Conservation (phyloP, 2,113 vertebrate genomes). For the Microtus montanus region DNA sequence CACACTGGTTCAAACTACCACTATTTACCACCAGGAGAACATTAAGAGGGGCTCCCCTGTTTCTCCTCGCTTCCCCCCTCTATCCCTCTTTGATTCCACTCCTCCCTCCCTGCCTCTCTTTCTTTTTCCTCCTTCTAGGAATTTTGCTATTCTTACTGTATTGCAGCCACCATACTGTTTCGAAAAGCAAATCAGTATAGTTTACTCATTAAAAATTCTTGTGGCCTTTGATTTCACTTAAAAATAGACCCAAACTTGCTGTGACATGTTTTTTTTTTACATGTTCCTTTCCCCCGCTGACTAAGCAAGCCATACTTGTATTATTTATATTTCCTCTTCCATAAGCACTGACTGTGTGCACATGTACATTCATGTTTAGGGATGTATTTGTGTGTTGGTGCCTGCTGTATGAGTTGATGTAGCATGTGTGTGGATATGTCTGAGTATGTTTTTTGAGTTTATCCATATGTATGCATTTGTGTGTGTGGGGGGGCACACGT, state of each 20-base stretch:
- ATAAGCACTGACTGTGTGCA: neutral
- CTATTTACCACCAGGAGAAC: neutral
- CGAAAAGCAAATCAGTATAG: slow-evolving; percentile 8
- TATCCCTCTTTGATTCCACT: no score
- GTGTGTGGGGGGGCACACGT: neutral
- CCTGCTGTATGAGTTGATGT: neutral
- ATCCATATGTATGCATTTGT: neutral
- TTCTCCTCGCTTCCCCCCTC: no score
- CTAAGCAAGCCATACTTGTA: neutral
- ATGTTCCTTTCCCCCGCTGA: neutral
- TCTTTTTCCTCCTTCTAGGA: accelerated
- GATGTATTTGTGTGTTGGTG: neutral
- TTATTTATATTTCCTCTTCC: neutral
- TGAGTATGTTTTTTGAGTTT: neutral
- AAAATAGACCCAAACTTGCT: neutral
- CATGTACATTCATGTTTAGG: neutral
- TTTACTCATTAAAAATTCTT: neutral
- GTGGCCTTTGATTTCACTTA: neutral
- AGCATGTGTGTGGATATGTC: neutral
- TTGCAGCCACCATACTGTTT: neutral
- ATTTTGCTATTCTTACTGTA: neutral
- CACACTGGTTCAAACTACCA: no score
- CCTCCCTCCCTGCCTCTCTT: no score
- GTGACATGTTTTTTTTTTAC: neutral
- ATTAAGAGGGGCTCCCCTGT: no score